These are phyloP conservation scores for Seriola quinqueradiata DNA, from an alignment of 2,113 vertebrate species.

Conservation along the genomic window DNA sequence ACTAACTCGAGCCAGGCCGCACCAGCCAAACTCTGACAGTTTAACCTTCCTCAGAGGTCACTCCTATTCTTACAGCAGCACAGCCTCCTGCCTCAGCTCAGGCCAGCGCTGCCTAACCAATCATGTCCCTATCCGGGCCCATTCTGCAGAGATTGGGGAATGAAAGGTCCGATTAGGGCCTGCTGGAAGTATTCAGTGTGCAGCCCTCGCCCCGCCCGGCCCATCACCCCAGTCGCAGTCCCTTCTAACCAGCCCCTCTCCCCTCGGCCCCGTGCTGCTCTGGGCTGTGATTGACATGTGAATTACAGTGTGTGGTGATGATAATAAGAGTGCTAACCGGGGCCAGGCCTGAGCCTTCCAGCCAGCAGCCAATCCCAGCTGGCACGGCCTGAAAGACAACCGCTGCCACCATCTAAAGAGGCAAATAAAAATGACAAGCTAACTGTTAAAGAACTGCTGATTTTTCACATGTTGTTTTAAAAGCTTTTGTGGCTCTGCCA, in stretches of 20 bases:
- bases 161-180: slow-evolving; percentile 79
- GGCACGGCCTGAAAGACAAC: slow-evolving; percentile 82
- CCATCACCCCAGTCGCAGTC: slow-evolving; percentile 61
- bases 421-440: slow-evolving; percentile 88
- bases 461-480: slow-evolving; percentile 86
- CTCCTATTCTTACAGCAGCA: slow-evolving; percentile 33
- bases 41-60: slow-evolving; percentile 68
- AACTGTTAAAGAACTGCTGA: slow-evolving; percentile 86
- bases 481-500: slow-evolving; percentile 78
- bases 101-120: slow-evolving; percentile 49
- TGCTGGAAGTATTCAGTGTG: slow-evolving; percentile 84
- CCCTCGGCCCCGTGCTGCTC: slow-evolving; percentile 57
- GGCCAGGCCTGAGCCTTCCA: slow-evolving; percentile 81
- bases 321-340: slow-evolving; percentile 85
- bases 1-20: slow-evolving; percentile 44
- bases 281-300: slow-evolving; percentile 85
- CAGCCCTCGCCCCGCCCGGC: slow-evolving; percentile 58
- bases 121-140: slow-evolving; percentile 49
- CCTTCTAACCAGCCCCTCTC: slow-evolving; percentile 69
- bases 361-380: slow-evolving; percentile 82
- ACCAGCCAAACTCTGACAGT: slow-evolving; percentile 63
- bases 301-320: slow-evolving; percentile 87
- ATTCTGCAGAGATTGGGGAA: slow-evolving; percentile 64
- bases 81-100: slow-evolving; percentile 34
- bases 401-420: slow-evolving; percentile 82